Percentiles rank a stretch among this genome's conserved stretches.
These are phyloP conservation scores for Phylloscopus whistleri DNA, from an alignment of 2,113 vertebrate species.

Conservation along the genomic window DNA sequence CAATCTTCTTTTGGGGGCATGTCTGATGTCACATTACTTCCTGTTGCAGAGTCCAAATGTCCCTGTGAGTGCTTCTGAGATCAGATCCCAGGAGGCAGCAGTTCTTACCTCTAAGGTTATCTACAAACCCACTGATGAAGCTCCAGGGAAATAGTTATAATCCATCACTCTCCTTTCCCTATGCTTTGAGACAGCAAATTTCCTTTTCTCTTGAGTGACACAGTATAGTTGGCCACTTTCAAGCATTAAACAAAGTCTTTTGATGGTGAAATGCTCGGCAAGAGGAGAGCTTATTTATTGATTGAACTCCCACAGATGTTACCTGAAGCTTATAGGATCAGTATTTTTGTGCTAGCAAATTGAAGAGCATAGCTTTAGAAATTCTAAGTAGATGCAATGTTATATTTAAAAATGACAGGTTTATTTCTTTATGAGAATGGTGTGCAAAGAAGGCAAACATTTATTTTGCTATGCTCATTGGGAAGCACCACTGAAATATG, in stretches of 20 bases:
- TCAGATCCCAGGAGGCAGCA: background rate
- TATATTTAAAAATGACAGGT: constrained; percentile 8
- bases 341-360: background rate
- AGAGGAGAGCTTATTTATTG: background rate
- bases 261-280: background rate
- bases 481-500: background rate
- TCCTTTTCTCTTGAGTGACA: background rate
- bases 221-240: background rate
- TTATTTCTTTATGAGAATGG: background rate
- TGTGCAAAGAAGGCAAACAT: background rate
- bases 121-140: background rate
- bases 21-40: background rate
- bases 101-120: background rate
- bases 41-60: background rate
- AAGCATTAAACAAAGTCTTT: background rate
- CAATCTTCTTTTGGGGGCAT: background rate
- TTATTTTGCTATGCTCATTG: background rate
- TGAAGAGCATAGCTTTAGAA: background rate
- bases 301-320: background rate
- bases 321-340: background rate
- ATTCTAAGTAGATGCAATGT: background rate
- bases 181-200: background rate
- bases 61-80: background rate
- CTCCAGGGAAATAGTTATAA: background rate
- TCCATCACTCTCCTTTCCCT: background rate